phyloP scores from a whole-genome alignment of 2,888 invertebrate genomes.

The Eilema griseolum region DNA sequence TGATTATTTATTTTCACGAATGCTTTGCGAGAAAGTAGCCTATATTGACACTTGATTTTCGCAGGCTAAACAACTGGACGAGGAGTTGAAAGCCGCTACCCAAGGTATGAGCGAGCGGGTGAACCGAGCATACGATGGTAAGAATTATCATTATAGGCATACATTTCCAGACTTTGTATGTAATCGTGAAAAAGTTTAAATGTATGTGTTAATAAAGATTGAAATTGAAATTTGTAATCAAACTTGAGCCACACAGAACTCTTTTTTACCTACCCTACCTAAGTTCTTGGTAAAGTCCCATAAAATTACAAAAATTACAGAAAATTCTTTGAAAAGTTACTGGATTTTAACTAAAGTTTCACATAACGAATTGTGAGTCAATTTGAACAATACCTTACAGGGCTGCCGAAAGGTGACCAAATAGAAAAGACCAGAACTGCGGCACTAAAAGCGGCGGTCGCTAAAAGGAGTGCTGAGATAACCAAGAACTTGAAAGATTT shows the following conservation, averaged over 20 bases:
- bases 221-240: too few species aligned
- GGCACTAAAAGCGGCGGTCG: slow-evolving; percentile 45
- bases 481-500: slow-evolving; percentile 58
- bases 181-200: too few species aligned
- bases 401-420: slow-evolving; percentile 19
- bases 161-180: too few species aligned
- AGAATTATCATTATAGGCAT: slow-evolving; percentile 35
- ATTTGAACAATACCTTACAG: slow-evolving; percentile 1
- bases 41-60: slow-evolving; percentile 12
- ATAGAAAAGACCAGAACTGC: slow-evolving; percentile 47
- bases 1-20: background rate
- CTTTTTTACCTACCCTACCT: too few species aligned
- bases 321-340: too few species aligned
- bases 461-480: slow-evolving; percentile 52
- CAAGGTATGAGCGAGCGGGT: slow-evolving; percentile 62
- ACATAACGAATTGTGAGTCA: background rate
- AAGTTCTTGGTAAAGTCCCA: too few species aligned
- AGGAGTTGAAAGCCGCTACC: slow-evolving; percentile 48
- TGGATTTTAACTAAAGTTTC: too few species aligned
- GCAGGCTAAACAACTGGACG: slow-evolving; percentile 51
- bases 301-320: too few species aligned
- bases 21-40: background rate
- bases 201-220: too few species aligned
- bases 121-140: slow-evolving; percentile 64
- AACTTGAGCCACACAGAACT: too few species aligned